Base-by-base conservation (phyloP, 37 sponge, comb jelly and placozoan species). In the Mnemiopsis leidyi region DNA sequence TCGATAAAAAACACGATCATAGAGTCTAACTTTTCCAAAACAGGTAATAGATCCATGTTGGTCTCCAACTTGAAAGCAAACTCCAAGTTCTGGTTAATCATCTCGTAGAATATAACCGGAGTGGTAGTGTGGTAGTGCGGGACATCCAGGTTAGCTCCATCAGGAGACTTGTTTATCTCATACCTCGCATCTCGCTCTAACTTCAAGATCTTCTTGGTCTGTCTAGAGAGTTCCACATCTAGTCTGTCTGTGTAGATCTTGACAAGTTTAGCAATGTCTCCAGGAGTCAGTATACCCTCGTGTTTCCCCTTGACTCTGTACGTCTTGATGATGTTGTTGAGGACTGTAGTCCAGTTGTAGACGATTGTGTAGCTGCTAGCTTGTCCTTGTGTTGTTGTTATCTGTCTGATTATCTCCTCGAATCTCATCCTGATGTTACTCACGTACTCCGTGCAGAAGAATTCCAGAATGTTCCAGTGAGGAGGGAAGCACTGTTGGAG, bases 341-440 rank as follows among this genome's bases (percentile, higher is more conserved):
- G 68, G 9, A 61, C 68, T 61, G 68, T 61, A 61, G 68, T 61
- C 68, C 76, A 73, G 76, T 73, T 73, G 76, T 73, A 73, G 24
- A 73, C 76, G 7, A 73, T 24, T 7, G 28, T 73, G 76, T 73
- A 73, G 28, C 76, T 73, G 24, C 76, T 73, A 9, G 68, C 68
- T 18, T 61, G 18, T 21, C 68, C 68, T 18, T 61, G 18, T 9
- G 18, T 61, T 9, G 9, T 61, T 18, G 9, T 61, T 9, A 61
- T 61, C 18, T 61, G 68, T 21, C 18, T 21, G 9, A 61, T 61
- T 61, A 61, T 61, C 18, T 61, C 18, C 18, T 61, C 68, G 68
- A 61, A 61, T 61, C 68, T 9, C 9, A 21, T 9, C 18, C 68
- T 61, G 68, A 61, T 61, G 68, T 61, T 61, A 21, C 18, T 21